These are phyloP conservation scores for Drosophila niveifrons DNA, from an alignment of 2,888 invertebrate genomes.

Conservation along the genomic window DNA sequence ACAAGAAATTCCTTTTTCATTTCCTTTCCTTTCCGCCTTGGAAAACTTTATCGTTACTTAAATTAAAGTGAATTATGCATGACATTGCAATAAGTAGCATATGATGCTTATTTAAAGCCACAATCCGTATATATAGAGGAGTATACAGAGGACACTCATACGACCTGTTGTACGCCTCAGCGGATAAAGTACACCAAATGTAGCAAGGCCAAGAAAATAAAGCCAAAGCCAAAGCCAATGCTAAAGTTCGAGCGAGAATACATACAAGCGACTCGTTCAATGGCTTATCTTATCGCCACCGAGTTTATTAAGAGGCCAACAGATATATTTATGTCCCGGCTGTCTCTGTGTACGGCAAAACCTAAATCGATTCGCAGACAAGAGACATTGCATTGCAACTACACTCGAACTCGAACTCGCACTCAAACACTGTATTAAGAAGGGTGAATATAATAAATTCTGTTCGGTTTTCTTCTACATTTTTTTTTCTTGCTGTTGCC, in stretches of 20 bases:
- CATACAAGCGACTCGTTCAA: constrained; percentile 16
- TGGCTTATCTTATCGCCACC: constrained; percentile 66
- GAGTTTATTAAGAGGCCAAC: constrained; percentile 55
- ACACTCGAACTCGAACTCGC: neutral
- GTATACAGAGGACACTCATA: constrained; percentile 41
- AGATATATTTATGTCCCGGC: constrained; percentile 46
- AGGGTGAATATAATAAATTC: constrained; percentile 5
- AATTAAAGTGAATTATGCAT: constrained; percentile 26
- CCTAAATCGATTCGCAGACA: constrained; percentile 34
- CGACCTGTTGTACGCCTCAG: constrained; percentile 62
- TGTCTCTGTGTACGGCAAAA: constrained; percentile 29
- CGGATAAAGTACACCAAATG: constrained; percentile 10
- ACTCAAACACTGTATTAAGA: neutral
- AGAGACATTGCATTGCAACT: constrained; percentile 25
- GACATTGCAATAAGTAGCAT: constrained; percentile 3
- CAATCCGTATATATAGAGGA: neutral
- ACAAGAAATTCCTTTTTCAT: constrained; percentile 12
- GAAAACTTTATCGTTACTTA: constrained; percentile 21
- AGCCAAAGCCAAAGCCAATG: constrained; percentile 5
- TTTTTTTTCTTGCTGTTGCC: neutral
- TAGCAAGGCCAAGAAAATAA: constrained; percentile 7
- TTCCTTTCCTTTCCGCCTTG: neutral
- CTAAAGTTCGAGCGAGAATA: constrained; percentile 18
- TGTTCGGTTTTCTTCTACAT: neutral
- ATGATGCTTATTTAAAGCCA: constrained; percentile 2